Conservation (phyloP, 2,797 vertebrate species). For the Choloepus didactylus region DNA sequence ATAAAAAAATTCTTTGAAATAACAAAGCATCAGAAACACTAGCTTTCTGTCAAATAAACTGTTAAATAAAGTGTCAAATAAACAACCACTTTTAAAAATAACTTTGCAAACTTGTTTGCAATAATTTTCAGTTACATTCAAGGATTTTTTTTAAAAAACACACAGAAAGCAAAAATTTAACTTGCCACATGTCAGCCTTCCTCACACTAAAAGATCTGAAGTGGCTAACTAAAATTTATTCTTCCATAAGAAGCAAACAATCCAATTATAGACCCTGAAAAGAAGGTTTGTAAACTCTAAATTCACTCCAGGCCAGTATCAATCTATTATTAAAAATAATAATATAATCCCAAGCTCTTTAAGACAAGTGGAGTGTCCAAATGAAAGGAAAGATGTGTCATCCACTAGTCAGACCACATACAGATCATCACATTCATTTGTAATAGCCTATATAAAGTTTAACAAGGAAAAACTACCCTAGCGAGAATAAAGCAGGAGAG, state of each 20-base stretch:
- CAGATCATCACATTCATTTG: not conserved
- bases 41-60: constrained; percentile 23
- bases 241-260: not conserved
- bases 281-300: constrained; percentile 49
- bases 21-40: constrained; percentile 59
- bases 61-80: not conserved
- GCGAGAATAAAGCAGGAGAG: not conserved
- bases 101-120: not conserved
- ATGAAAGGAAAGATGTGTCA: not conserved
- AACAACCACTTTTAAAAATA: not conserved
- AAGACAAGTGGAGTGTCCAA: constrained; percentile 10
- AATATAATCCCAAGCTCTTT: constrained; percentile 12
- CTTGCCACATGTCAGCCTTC: not conserved
- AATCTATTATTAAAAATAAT: constrained; percentile 40
- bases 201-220: constrained; percentile 29
- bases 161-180: constrained; percentile 44
- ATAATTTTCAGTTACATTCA: constrained; percentile 43
- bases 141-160: constrained; percentile 42
- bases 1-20: constrained; percentile 56
- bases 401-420: not conserved
- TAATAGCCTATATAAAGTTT: not conserved
- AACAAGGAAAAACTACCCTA: not conserved
- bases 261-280: not conserved
- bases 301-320: not conserved
- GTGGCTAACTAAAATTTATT: constrained; percentile 32